Evolutionary conservation across 2,797 vertebrate species (phyloP), one percentile per base, ranked within the genome.

Genomic region (Eremophila alpestris): DNA sequence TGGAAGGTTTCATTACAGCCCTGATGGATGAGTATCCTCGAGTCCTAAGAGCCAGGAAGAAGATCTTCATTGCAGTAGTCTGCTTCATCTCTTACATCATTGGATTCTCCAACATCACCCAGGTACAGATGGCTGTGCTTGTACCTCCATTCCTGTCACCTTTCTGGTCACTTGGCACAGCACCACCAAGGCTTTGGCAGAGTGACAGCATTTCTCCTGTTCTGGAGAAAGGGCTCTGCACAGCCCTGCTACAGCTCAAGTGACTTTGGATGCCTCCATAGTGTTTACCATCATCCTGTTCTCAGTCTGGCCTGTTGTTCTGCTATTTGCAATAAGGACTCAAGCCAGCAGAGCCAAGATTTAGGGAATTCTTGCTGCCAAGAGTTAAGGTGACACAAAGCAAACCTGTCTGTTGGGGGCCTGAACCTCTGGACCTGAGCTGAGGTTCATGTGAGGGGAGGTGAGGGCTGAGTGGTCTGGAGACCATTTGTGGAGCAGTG

Each of bases 101-200:
- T 13, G 99, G 99, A 88, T 99, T 99, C 96, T 99, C 99, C 93
- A 99, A 99, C 96, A 98, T 99, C 94, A 99, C 99, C n/a, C 99
- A 99, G 98, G 99, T 99, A 96, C 40, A 40, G 34, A 48, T 7
- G 75, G 14, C 65, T 1, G 0, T 48, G 34, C 11, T 90, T 56
- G 13, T 64, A 26, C 7, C 21, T 58, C 64, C 20, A 4, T 32
- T 51, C 30, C 6, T 24, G 16, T 36, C 43, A 40, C 30, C 36
- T 18, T 83, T 45, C 60, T 63, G 40, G 58, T 17, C 36, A 27
- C 64, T 34, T 65, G 56, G 10, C 51, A 83, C 30, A 69, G 38
- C 15, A 75, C 34, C 30, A 75, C 20, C 7, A 84, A 77, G 56
- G 22, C 49, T 67, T 21, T 68, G 60, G 18, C 36, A 59, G 32